Percentiles rank a stretch among this genome's conserved stretches.
These are phyloP conservation scores for Lathronympha strigana DNA, from an alignment of 2,888 invertebrate species.

Conservation along the genomic window DNA sequence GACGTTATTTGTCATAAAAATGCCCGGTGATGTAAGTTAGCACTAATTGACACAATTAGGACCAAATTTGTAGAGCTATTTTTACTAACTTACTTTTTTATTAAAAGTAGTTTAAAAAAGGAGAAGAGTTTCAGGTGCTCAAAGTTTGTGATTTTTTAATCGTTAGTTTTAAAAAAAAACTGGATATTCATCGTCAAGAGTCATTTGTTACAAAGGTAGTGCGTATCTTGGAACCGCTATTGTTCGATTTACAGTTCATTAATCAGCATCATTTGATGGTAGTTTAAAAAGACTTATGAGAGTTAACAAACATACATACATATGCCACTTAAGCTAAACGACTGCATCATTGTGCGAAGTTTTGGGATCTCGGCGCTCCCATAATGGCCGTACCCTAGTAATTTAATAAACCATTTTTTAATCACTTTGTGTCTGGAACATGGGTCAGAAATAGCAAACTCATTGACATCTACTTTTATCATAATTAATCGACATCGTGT, in stretches of 20 bases:
- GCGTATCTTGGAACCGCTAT: constrained; percentile 57
- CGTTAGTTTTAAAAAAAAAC: constrained; percentile 37
- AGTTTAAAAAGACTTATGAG: constrained; percentile 1
- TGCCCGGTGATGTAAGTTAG: constrained; percentile 9
- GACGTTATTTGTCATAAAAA: constrained; percentile 24
- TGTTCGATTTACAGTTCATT: constrained; percentile 80
- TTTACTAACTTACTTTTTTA: not conserved
- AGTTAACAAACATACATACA: not conserved
- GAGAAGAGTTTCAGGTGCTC: not conserved
- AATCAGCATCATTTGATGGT: constrained; percentile 56
- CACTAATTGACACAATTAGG: constrained; percentile 11
- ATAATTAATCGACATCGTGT: not conserved
- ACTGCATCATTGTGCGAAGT: constrained; percentile 57
- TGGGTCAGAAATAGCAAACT: constrained; percentile 1
- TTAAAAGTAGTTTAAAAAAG: not conserved
- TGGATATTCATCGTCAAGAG: constrained; percentile 29
- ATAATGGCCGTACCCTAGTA: constrained; percentile 48
- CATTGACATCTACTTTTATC: constrained; percentile 1
- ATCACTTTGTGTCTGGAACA: constrained; percentile 1
- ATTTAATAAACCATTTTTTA: constrained; percentile 33
- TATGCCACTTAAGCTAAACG: not conserved
- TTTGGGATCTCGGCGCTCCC: constrained; percentile 68
- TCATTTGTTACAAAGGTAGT: constrained; percentile 53
- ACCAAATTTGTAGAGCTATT: not conserved
- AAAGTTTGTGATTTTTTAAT: constrained; percentile 3